Conservation (phyloP, 1,140 invertebrate genomes). For the Aphis gossypii region DNA sequence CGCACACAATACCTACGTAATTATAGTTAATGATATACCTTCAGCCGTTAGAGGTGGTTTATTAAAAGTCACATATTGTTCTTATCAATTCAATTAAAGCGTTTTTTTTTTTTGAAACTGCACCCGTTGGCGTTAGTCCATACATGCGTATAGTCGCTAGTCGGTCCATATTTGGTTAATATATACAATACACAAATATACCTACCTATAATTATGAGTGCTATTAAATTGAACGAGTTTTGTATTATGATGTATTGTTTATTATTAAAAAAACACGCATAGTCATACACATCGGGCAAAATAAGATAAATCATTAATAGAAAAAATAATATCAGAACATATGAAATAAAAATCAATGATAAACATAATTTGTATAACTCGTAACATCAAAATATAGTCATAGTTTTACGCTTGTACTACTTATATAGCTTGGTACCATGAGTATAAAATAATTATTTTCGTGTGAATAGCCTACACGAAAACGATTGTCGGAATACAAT, state of each 20-base stretch:
- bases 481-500: background rate
- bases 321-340: background rate
- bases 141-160: background rate
- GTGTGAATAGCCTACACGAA: background rate
- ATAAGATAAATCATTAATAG: background rate
- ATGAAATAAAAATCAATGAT: no score
- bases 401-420: background rate
- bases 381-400: background rate
- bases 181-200: constrained; percentile 2
- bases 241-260: constrained; percentile 8
- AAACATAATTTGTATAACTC: background rate
- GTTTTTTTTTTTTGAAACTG: constrained; percentile 1
- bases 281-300: background rate
- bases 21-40: constrained; percentile 13
- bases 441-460: background rate
- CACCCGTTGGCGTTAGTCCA: background rate
- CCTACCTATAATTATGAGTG: background rate
- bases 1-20: background rate
- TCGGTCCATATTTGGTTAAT: background rate
- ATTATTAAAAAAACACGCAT: background rate
- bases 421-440: background rate
- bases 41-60: background rate
- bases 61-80: background rate
- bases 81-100: constrained; percentile 17
- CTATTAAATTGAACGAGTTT: constrained; percentile 10